These are phyloP conservation scores for Graptemys geographica DNA, from an alignment of 2,797 vertebrate genomes.

Conservation along the genomic window DNA sequence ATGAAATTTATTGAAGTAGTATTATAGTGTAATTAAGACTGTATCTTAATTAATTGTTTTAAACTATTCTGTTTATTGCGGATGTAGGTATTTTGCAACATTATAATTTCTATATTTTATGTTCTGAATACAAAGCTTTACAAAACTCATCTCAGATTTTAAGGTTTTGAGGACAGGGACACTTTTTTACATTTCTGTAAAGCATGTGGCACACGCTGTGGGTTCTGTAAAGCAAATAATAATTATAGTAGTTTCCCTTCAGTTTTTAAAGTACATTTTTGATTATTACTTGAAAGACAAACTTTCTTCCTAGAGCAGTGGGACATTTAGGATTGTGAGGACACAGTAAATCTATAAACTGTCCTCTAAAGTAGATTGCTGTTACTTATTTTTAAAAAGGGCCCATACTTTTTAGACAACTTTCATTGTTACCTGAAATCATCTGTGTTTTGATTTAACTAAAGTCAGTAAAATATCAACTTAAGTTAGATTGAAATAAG, in stretches of 20 bases:
- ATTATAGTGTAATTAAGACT: neutral
- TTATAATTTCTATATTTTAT: neutral
- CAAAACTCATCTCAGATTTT: neutral
- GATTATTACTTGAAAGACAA: neutral
- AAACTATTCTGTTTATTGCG: slow-evolving; percentile 26
- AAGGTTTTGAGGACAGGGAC: neutral
- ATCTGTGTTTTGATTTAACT: neutral
- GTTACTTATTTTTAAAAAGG: neutral
- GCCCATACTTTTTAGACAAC: neutral
- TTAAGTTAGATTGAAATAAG: neutral
- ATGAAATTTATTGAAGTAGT: neutral
- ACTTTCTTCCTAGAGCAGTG: neutral
- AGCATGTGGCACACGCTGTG: neutral
- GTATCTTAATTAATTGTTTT: neutral
- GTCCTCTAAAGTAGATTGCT: neutral
- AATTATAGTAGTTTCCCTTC: neutral
- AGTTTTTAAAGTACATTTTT: neutral
- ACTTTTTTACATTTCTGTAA: neutral
- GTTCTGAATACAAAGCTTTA: neutral
- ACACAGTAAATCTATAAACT: neutral
- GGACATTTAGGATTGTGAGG: neutral
- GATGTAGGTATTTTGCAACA: neutral
- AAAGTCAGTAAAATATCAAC: neutral
- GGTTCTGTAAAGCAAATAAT: neutral
- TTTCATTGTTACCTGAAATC: neutral